phyloP scores from a whole-genome alignment of 2,113 vertebrate genomes.

The Alouatta palliata region DNA sequence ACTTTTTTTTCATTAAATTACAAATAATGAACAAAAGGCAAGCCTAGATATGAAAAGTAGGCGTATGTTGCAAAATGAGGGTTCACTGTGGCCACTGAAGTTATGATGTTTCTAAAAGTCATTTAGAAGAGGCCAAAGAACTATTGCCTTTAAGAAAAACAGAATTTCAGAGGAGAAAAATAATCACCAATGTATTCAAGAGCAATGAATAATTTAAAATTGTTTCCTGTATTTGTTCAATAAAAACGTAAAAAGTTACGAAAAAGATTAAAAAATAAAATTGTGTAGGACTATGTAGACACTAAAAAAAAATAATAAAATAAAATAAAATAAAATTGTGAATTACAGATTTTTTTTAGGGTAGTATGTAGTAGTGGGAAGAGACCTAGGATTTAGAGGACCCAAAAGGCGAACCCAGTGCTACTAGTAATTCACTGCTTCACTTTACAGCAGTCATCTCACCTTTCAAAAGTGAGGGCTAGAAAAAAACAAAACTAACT shows the following conservation, averaged over 20 bases:
- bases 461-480: neutral
- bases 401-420: neutral
- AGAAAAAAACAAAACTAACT: neutral
- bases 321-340: neutral
- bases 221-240: neutral
- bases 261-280: neutral
- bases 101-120: neutral
- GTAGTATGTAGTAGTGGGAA: neutral
- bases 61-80: neutral
- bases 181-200: neutral
- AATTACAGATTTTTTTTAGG: neutral
- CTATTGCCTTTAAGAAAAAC: neutral
- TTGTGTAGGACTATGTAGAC: neutral
- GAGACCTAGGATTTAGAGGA: neutral
- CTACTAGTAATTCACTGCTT: neutral
- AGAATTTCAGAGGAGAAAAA: slow-evolving; percentile 5
- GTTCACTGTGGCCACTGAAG: neutral
- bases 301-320: too few relatives aligned
- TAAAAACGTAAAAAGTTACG: neutral
- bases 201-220: neutral
- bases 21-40: neutral
- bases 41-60: neutral
- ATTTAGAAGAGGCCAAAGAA: neutral
- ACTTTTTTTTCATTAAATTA: neutral
- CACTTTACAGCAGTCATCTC: neutral